Evolutionary conservation across 2,113 vertebrate species (phyloP).

Genomic region (Dasyornis broadbenti): DNA sequence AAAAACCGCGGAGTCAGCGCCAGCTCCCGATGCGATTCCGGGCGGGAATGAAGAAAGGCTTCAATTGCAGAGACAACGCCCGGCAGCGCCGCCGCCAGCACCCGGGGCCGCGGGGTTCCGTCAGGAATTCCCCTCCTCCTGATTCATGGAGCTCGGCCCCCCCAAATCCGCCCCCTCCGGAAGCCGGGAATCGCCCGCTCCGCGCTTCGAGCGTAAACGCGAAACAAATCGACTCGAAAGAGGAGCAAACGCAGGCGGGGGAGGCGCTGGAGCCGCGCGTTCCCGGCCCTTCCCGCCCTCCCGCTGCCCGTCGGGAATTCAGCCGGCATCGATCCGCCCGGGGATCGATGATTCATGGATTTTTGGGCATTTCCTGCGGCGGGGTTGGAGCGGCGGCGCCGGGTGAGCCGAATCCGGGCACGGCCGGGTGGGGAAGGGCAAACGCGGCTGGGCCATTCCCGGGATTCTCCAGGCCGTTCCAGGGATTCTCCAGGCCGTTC

Average conservation of each 20-base stretch:
- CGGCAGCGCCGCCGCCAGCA: neutral
- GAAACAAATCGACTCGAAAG: neutral
- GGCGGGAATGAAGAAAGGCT: neutral
- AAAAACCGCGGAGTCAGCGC: too few species aligned
- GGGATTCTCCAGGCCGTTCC: neutral
- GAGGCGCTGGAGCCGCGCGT: neutral
- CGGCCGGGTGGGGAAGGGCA: neutral
- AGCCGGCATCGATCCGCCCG: neutral
- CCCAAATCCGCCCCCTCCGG: accelerated
- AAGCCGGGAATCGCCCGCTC: neutral
- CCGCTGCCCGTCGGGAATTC: neutral
- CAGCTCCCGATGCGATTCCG: too few species aligned
- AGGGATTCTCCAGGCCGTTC: neutral
- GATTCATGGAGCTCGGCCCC: too few species aligned
- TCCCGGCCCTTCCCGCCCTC: neutral
- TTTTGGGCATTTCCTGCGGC: neutral
- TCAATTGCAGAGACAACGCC: neutral
- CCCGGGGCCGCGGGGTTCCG: neutral
- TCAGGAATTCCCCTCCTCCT: neutral
- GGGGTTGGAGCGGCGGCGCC: neutral
- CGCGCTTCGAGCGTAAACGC: accelerated
- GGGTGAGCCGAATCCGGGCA: neutral
- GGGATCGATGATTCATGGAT: slow-evolving; percentile 6
- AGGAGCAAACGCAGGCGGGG: neutral
- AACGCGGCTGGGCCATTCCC: neutral